Evolutionary conservation across 1,140 invertebrate species (phyloP), one percentile per base, ranked within the genome.

Genomic region (Apis dorsata): DNA sequence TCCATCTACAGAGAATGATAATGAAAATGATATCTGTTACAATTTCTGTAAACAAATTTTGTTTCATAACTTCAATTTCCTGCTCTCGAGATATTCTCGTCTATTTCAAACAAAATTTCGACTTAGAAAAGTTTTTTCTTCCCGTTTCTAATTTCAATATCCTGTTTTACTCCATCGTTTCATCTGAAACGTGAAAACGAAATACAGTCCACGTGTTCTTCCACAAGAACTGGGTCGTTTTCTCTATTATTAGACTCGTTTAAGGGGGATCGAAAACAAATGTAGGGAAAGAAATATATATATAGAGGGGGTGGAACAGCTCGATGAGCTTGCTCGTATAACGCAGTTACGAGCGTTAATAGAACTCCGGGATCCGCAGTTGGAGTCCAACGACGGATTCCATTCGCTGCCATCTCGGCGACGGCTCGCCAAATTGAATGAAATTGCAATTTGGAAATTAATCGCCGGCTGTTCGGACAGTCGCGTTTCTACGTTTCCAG

Each of bases 381-480:
- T 72, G 79, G 86, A 88, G 55, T 69, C 65, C 55, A 66, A 71
- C 76, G 83, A 34, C 72, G 66, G 57, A 53, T 78, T 85, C 77
- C 77, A 13, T 82, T 62, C 28, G 66, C 28, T 77, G 53, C 74
- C 83, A 85, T 84, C 81, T 83, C 79, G 60, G 65, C 71, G 53
- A 65, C 65, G 53, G 55, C 76, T 86, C 70, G 53, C 68, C 78
- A 86, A 89, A 89, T 88, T 84, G 78, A 89, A 89, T 84, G 77
- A 85, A 89, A 88, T 89, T 86, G 87, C 86, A 86, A 89, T 89
- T 89, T 88, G 81, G 75, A 84, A 89, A 89, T 88, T 89, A 88
- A 89, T 88, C 81, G 84, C 76, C 72, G 75, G 68, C 70, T 86
- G 80, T 86, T 79, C 78, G 72, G 66, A 62, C 17, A 60, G 65